Base-by-base conservation (phyloP, 2,888 invertebrate genomes). In the Pseudococcus jackbeardsleyi region DNA sequence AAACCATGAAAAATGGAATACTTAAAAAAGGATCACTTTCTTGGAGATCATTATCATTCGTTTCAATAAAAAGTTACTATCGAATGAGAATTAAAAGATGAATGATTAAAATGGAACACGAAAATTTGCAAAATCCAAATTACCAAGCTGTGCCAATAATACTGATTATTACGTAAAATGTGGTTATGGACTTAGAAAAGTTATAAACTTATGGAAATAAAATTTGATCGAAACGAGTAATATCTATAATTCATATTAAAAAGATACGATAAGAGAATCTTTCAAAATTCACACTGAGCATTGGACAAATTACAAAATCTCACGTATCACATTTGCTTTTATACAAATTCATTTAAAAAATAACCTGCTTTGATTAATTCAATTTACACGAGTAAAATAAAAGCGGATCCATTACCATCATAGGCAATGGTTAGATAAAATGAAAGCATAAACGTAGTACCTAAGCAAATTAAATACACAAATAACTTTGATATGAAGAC, bases 271-370 rank as follows among this genome's bases (percentile, higher is more conserved):
- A 33, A 39, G 26, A 26, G 33, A 72, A 33, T 72, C 15, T 33
- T 72, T 33, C 33, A 33, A 72, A 33, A 15, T 72, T 33, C 33
- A 33, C 33, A 33, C 33, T 33, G 72, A 72, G 72, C 33, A 72
- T 72, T 72, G 22, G 54, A 26, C 26, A 17, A 72, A 72, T 72
- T 33, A 33, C 8, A 72, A 33, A 72, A 72, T 72, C 9, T 26
- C 72, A 72, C 17, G 72, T 72, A 72, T 72, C 72, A 72, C 72
- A 72, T 72, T 39, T 17, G 72, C 33, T 72, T 72, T 17, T 12
- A 33, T 19, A 22, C 6, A 64, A 64, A 64, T 33, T 72, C 17
- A 33, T 68, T 68, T 11, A 22, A 26, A 19, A 39, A 33, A 39
- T 26, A 68, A 68, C n/a, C 68, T 72, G 33, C n/a, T 15, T 17